phyloP scores from a whole-genome alignment of 2,113 vertebrate genomes.

The Limnothrissa miodon region DNA sequence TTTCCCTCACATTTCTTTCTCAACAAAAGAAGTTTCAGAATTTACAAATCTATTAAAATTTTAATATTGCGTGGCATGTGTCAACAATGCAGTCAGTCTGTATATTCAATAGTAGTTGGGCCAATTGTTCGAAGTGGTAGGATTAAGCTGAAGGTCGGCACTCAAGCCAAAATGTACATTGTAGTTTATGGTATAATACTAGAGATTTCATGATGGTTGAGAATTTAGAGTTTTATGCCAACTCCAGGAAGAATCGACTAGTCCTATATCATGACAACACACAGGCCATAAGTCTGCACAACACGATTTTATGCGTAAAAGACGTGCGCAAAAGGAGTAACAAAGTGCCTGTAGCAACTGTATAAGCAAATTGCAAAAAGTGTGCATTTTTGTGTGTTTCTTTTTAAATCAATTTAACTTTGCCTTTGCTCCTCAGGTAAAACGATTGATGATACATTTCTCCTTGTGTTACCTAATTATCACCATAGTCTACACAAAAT shows the following conservation, averaged over 20 bases:
- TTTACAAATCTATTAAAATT: background rate
- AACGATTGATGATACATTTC: no score
- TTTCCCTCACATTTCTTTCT: background rate
- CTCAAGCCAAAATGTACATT: background rate
- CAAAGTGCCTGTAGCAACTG: background rate
- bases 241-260: background rate
- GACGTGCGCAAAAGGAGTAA: background rate
- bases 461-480: no score
- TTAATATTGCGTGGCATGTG: background rate
- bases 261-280: background rate
- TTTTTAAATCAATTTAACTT: background rate
- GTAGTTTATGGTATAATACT: no score
- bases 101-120: background rate
- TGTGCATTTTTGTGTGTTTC: background rate
- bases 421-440: no score
- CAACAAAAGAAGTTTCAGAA: background rate
- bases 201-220: background rate
- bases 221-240: no score
- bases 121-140: background rate
- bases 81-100: background rate
- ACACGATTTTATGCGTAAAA: background rate
- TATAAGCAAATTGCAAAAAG: background rate
- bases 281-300: background rate
- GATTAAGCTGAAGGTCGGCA: background rate
- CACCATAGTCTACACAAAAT: background rate